Conservation (phyloP, 2,113 vertebrate species). For the Lagopus leucura region DNA sequence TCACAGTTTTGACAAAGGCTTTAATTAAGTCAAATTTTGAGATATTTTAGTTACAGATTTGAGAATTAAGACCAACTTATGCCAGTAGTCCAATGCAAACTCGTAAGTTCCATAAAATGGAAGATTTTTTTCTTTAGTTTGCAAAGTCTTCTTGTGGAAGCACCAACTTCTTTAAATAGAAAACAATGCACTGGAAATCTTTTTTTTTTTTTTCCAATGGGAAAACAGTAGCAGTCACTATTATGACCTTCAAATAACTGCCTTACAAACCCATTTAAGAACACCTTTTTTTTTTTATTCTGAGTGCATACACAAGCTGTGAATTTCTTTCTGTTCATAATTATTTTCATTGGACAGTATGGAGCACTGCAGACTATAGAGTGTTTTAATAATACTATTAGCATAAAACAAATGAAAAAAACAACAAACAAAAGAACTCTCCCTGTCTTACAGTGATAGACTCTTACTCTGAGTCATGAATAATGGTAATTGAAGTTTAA, state of each 20-base stretch:
- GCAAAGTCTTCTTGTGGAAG: neutral
- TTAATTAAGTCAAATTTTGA: neutral
- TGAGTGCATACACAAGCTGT: neutral
- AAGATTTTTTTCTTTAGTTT: neutral
- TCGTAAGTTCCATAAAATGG: neutral
- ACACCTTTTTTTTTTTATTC: neutral
- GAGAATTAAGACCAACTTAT: neutral
- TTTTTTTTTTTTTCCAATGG: neutral
- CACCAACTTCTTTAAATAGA: neutral
- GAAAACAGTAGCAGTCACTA: neutral
- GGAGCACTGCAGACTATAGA: neutral
- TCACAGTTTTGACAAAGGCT: neutral
- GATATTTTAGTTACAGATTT: neutral
- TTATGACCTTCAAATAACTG: neutral
- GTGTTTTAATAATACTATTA: neutral
- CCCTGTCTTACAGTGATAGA: neutral
- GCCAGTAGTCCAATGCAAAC: neutral
- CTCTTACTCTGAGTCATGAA: neutral
- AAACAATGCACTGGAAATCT: neutral
- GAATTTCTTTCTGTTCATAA: neutral
- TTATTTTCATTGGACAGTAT: neutral
- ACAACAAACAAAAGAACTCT: neutral
- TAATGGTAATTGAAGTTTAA: neutral
- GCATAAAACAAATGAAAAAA: neutral
- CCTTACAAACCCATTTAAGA: neutral